Conservation (phyloP, 2,797 vertebrate species). For the Cyprinodon diabolis region DNA sequence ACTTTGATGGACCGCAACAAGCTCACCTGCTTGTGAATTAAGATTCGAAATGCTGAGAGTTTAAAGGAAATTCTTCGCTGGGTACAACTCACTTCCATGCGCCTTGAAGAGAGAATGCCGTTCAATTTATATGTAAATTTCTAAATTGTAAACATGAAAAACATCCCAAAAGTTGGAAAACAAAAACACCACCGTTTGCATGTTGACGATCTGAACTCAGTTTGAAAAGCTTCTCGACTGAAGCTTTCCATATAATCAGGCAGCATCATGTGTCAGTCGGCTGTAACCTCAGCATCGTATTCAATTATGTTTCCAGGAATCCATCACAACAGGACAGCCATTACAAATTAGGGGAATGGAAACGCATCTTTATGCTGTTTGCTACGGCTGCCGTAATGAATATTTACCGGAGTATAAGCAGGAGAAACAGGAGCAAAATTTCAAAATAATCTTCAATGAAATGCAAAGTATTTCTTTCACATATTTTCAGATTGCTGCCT, state of each 20-base stretch:
- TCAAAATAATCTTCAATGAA: not conserved
- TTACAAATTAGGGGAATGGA: conserved; percentile 32
- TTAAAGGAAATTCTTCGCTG: conserved; percentile 10
- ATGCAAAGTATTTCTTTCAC: not conserved
- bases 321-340: conserved; percentile 29
- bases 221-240: conserved; percentile 21
- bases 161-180: conserved; percentile 6
- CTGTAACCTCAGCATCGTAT: conserved; percentile 5
- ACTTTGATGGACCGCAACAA: conserved; percentile 34
- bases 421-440: not conserved
- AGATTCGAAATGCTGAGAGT: conserved; percentile 35
- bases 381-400: conserved; percentile 3
- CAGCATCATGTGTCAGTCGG: conserved; percentile 22
- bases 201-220: conserved; percentile 12
- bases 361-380: conserved; percentile 9
- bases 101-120: conserved; percentile 11
- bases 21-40: conserved; percentile 31
- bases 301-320: conserved; percentile 26
- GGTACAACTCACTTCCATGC: conserved; percentile 13
- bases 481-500: not conserved
- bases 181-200: conserved; percentile 12
- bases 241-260: conserved; percentile 24
- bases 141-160: conserved; percentile 21
- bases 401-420: conserved; percentile 9
- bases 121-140: conserved; percentile 33